These are phyloP conservation scores for Heliconius ethilla DNA, from an alignment of 2,888 invertebrate species.

Conservation along the genomic window DNA sequence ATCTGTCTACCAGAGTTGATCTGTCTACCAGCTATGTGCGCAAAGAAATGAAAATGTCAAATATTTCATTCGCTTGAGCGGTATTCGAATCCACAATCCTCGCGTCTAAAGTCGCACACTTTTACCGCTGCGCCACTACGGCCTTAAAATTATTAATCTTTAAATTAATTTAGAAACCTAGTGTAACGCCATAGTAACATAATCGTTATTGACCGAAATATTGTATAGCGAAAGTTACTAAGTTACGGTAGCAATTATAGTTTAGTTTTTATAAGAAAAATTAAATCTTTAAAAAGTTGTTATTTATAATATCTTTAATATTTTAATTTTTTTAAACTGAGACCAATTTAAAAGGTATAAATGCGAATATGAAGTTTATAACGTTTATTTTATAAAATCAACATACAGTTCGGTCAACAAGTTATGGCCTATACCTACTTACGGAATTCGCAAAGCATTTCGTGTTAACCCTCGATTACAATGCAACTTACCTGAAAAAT, in stretches of 20 bases:
- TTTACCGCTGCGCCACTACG: neutral
- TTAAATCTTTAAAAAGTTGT: too few relatives aligned
- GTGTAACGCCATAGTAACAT: neutral
- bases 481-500: neutral
- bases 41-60: neutral
- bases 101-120: neutral
- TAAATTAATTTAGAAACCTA: neutral
- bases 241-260: neutral
- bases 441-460: neutral
- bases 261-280: neutral
- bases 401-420: too few relatives aligned
- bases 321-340: too few relatives aligned
- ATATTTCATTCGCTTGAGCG: neutral
- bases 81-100: too few relatives aligned
- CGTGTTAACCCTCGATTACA: neutral
- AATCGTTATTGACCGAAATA: constrained; percentile 23
- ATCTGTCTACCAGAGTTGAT: too few relatives aligned
- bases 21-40: too few relatives aligned
- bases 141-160: neutral
- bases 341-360: too few relatives aligned
- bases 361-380: too few relatives aligned
- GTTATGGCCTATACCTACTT: neutral
- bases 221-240: neutral
- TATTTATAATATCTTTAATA: neutral
- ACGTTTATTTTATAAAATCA: too few relatives aligned